These are phyloP conservation scores for Dreissena rostriformis DNA, from an alignment of 1,140 invertebrate species.

Conservation along the genomic window DNA sequence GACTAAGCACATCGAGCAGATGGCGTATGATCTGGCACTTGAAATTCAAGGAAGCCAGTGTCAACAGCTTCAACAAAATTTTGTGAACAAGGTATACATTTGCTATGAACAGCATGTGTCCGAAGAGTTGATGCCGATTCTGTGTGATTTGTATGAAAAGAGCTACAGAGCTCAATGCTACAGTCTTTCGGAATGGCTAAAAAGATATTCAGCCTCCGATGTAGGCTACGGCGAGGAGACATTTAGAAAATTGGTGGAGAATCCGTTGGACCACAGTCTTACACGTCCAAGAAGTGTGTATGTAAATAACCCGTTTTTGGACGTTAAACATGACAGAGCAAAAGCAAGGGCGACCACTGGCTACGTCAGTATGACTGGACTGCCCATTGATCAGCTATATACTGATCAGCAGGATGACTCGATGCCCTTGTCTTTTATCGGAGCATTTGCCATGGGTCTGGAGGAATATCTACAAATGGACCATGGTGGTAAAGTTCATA, in stretches of 20 bases:
- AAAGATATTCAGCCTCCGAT: constrained; percentile 21
- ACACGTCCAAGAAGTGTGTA: no score
- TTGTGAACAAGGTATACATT: constrained; percentile 42
- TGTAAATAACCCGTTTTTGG: no score
- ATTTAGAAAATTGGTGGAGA: constrained; percentile 13
- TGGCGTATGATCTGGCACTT: constrained; percentile 22
- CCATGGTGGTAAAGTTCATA: no score
- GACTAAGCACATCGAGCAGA: constrained; percentile 17
- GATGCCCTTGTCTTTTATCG: constrained; percentile 31
- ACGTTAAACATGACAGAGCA: no score
- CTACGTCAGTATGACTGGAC: background rate
- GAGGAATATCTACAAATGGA: background rate
- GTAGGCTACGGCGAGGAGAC: constrained; percentile 20
- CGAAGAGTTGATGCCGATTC: constrained; percentile 27
- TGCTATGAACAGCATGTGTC: constrained; percentile 52
- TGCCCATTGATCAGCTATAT: constrained; percentile 26
- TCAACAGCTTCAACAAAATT: constrained; percentile 1
- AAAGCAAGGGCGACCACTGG: background rate
- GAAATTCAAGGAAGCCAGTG: constrained; percentile 18
- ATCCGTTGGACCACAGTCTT: no score
- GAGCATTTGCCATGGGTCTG: constrained; percentile 15
- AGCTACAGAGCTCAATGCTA: constrained; percentile 43
- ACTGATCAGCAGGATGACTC: constrained; percentile 10
- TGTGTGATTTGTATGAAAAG: constrained; percentile 47
- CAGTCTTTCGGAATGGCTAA: constrained; percentile 12